Evolutionary conservation across 2,797 vertebrate genomes (phyloP).

Genomic region (Coccyzus lansbergi): DNA sequence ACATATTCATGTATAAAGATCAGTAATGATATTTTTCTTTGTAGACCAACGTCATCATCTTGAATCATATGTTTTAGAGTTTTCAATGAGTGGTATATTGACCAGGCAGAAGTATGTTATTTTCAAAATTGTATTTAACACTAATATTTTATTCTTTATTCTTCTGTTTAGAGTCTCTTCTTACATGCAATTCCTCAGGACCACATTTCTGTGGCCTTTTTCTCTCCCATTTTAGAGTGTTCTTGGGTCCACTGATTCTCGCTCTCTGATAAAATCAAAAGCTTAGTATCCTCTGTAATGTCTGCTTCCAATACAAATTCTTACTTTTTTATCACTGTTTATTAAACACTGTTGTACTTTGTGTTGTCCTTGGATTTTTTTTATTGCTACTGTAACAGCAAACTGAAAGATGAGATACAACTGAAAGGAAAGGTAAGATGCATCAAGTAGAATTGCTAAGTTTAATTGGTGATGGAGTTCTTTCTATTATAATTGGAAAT

Average conservation of each 20-base stretch:
- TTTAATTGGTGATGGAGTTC: neutral
- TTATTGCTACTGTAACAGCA: neutral
- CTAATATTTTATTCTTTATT: neutral
- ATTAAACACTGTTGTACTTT: neutral
- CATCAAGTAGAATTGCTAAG: neutral
- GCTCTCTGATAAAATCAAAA: neutral
- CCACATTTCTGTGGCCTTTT: neutral
- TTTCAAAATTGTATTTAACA: neutral
- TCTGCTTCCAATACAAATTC: neutral
- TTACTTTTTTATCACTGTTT: neutral
- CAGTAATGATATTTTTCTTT: neutral
- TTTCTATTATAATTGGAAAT: neutral
- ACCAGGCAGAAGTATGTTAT: neutral
- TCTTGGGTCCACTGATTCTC: neutral
- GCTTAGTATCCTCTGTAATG: neutral
- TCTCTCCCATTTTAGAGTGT: neutral
- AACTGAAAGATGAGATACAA: neutral
- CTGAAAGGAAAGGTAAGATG: neutral
- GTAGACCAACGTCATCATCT: neutral
- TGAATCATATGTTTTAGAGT: neutral
- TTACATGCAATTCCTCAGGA: neutral
- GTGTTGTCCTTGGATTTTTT: neutral
- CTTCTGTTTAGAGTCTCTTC: neutral
- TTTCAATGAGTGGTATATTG: neutral
- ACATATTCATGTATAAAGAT: neutral